Conservation (phyloP, 2,113 vertebrate genomes). For the Microtus richardsoni region DNA sequence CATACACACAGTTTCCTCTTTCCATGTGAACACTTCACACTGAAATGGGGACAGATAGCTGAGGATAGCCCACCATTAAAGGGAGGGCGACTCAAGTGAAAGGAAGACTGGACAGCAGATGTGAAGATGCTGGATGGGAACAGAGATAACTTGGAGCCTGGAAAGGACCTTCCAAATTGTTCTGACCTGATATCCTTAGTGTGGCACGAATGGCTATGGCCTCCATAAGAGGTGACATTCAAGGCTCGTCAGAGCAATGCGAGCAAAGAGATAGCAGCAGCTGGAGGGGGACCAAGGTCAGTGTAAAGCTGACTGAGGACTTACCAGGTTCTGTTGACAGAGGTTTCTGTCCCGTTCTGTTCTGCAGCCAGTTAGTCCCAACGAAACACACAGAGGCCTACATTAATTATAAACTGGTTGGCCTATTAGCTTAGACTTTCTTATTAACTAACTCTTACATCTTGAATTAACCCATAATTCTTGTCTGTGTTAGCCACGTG, state of each 20-base stretch:
- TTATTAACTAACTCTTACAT: no score
- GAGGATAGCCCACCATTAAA: neutral
- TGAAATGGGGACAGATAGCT: neutral
- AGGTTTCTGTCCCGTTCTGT: no score
- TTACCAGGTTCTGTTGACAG: neutral
- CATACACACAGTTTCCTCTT: neutral
- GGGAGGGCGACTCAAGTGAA: rapidly evolving
- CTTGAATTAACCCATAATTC: no score
- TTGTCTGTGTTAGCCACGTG: no score
- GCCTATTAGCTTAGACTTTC: no score
- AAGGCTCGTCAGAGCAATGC: neutral
- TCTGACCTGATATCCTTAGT: rapidly evolving
- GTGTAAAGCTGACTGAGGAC: neutral
- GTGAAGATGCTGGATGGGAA: rapidly evolving
- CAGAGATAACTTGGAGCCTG: neutral
- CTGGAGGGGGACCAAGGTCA: neutral
- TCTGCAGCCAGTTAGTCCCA: no score
- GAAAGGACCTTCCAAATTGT: neutral
- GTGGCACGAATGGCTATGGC: rapidly evolving
- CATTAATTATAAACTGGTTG: no score
- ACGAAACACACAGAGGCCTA: no score
- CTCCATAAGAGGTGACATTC: rapidly evolving
- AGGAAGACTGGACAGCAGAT: neutral
- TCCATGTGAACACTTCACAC: rapidly evolving
- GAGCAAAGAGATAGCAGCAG: neutral